These are phyloP conservation scores for Brenthis ino DNA, from an alignment of 2,888 invertebrate genomes.

Conservation along the genomic window DNA sequence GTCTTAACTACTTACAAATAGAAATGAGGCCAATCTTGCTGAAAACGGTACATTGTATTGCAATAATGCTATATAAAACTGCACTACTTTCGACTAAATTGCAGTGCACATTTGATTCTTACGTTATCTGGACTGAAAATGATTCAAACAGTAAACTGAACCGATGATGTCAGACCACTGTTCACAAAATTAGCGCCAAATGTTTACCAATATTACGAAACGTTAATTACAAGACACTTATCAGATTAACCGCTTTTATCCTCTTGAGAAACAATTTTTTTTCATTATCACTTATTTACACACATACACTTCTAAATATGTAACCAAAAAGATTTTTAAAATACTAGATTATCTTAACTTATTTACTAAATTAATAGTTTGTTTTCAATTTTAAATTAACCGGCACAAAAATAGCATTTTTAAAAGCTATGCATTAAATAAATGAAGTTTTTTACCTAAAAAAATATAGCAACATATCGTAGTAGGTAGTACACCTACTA, in stretches of 20 bases:
- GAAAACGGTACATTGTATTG: conserved; percentile 49
- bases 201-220: conserved; percentile 45
- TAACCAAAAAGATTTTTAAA: neutral
- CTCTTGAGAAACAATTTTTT: conserved; percentile 9
- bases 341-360: no score
- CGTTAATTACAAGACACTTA: conserved; percentile 31
- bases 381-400: no score
- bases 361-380: no score
- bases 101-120: conserved; percentile 52
- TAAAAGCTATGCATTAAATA: no score
- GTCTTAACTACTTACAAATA: conserved; percentile 50
- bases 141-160: conserved; percentile 64
- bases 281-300: neutral
- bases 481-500: no score
- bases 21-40: conserved; percentile 49
- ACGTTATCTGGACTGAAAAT: conserved; percentile 51
- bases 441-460: no score
- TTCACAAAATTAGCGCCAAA: conserved; percentile 60
- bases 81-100: conserved; percentile 36
- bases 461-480: no score
- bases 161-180: conserved; percentile 66
- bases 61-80: conserved; percentile 16
- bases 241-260: conserved; percentile 16
- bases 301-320: neutral
- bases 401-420: no score